phyloP scores from a whole-genome alignment of 2,888 invertebrate species.

The Epirrhoe tristata region DNA sequence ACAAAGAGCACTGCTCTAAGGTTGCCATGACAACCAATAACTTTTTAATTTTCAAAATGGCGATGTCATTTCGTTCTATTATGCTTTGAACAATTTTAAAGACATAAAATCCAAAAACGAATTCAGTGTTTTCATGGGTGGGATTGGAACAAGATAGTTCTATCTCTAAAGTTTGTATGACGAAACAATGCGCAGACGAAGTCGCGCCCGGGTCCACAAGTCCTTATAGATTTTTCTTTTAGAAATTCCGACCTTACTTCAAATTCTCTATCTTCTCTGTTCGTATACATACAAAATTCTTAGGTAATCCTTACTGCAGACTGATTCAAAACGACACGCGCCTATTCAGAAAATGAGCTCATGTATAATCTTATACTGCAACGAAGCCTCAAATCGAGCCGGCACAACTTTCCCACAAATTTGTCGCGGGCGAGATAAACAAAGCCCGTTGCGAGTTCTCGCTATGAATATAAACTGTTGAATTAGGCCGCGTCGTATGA shows the following conservation, averaged over 20 bases:
- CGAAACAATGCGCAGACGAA: no score
- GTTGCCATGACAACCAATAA: no score
- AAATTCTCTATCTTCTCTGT: not conserved
- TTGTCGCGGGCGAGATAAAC: constrained; percentile 75
- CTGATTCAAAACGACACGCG: constrained; percentile 4
- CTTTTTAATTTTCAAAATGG: no score
- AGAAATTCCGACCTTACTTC: not conserved
- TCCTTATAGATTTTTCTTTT: no score
- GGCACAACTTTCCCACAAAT: constrained; percentile 69
- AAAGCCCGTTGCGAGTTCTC: constrained; percentile 62
- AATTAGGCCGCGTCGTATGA: constrained; percentile 74
- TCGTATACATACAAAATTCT: not conserved
- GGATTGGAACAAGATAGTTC: no score
- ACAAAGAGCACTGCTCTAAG: no score
- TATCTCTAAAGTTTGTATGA: no score
- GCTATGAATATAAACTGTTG: constrained; percentile 82
- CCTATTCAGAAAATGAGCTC: constrained; percentile 12
- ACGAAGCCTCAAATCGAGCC: constrained; percentile 29
- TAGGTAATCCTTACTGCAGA: not conserved
- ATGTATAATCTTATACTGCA: constrained; percentile 20
- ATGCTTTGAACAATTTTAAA: no score
- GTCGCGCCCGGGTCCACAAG: no score
- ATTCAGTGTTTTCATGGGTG: no score
- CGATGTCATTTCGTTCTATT: no score
- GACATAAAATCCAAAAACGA: no score